Evolutionary conservation across 2,888 invertebrate species (phyloP).

Genomic region (Prosapia bicincta): DNA sequence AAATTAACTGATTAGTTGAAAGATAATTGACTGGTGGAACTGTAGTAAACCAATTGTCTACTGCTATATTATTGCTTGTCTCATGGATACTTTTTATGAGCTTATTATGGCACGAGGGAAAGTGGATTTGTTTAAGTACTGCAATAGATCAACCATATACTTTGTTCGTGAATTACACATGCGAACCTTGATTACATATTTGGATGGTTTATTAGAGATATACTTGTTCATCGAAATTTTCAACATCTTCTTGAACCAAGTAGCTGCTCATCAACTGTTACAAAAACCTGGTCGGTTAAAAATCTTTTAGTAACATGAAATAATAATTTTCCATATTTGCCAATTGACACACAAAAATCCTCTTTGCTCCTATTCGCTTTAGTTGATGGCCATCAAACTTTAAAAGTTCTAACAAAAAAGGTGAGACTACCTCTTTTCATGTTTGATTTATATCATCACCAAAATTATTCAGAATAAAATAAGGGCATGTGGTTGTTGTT

Average conservation of each 20-base stretch:
- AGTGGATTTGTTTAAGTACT: background rate
- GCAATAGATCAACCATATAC: slow-evolving; percentile 20
- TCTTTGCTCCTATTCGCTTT: slow-evolving; percentile 19
- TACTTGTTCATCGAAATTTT: slow-evolving; percentile 29
- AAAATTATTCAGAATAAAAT: too few species aligned
- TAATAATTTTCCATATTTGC: slow-evolving; percentile 40
- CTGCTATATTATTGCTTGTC: slow-evolving; percentile 9
- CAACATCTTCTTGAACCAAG: slow-evolving; percentile 31
- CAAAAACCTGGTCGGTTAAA: slow-evolving; percentile 31
- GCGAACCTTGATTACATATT: slow-evolving; percentile 25
- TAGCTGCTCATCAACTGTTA: slow-evolving; percentile 30
- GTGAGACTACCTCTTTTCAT: slow-evolving; percentile 30
- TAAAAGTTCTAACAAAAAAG: slow-evolving; percentile 26
- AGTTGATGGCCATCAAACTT: slow-evolving; percentile 29
- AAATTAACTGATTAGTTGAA: background rate
- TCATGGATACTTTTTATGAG: slow-evolving; percentile 7
- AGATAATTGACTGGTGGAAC: slow-evolving; percentile 8
- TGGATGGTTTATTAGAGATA: slow-evolving; percentile 35
- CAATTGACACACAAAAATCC: slow-evolving; percentile 40
- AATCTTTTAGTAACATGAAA: slow-evolving; percentile 31
- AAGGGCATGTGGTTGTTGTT: too few species aligned
- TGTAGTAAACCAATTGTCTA: slow-evolving; percentile 23
- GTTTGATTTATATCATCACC: slow-evolving; percentile 1
- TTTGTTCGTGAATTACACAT: slow-evolving; percentile 20
- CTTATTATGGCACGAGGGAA: slow-evolving; percentile 1